Evolutionary conservation across 1,140 invertebrate species (phyloP), one percentile per base, ranked within the genome.

Genomic region (Sminthurides bifidus): DNA sequence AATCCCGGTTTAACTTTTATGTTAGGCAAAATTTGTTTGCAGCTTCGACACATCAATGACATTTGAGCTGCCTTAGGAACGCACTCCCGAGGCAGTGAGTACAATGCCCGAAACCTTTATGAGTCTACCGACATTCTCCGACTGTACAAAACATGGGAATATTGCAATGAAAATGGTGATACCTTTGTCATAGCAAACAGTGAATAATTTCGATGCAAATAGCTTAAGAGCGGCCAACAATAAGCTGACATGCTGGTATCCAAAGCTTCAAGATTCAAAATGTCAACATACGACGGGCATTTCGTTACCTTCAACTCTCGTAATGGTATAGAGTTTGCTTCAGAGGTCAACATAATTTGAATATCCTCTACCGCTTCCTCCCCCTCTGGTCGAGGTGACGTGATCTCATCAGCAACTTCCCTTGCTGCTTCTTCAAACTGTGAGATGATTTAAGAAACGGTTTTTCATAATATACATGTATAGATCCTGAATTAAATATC

Each of bases 91-190:
- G 3, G 93, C 90, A 54, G 92, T 84, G 52, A 98, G 83, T 31
- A 98, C 81, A 59, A 99, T 98, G 3, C 96, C 96, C 62, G 89
- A 84, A 57, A 98, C 84, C 76, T 96, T 97, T 0, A 98, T 83
- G 33, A 99, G 70, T 44, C 84, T 79, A 0, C 94, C 93, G 26
- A 99, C 92, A 67, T 84, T 81, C 61, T 92, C 84, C 6, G 92
- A 95, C 86, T 94, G 70, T 63, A 82, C 79, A 63, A 58, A 58
- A 64, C 5, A 3, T 43, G 29, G 23, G 38, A 23, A 51, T 23
- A 43, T 43, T 2, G 8, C 3, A 21, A 43, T 26, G 35, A 3
- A 49, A 49, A 17, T 24, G 8, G n/a, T 35, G 33, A 35, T 35
- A 35, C 8, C n/a, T 35, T 8, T 35, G 8, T 35, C 8, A 35